These are phyloP conservation scores for Leptocoma aspasia DNA, from an alignment of 2,113 vertebrate genomes.

Conservation along the genomic window DNA sequence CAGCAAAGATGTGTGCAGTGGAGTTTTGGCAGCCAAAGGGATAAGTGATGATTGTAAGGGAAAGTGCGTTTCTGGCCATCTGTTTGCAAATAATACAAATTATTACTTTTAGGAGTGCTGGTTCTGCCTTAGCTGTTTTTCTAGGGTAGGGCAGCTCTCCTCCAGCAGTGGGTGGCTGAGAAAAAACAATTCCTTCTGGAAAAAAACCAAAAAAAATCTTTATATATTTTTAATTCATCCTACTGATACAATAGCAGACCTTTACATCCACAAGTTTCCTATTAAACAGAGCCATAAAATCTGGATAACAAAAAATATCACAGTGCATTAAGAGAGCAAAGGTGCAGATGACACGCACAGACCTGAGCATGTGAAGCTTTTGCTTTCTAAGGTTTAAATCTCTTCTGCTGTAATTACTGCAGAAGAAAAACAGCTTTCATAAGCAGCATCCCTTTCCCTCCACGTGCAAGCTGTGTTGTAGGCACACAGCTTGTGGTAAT, in stretches of 20 bases:
- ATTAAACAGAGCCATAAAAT: neutral
- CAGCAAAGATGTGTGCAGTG: conserved; percentile 1
- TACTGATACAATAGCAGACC: neutral
- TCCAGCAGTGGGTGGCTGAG: neutral
- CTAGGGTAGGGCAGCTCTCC: neutral
- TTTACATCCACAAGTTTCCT: neutral
- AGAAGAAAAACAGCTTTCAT: neutral
- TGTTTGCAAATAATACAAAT: conserved; percentile 59
- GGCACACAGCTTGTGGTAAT: too few relatives aligned
- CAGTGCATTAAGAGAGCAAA: neutral
- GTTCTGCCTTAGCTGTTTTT: neutral
- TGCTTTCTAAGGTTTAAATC: neutral
- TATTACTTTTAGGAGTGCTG: conserved; percentile 19
- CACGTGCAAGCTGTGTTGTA: too few relatives aligned
- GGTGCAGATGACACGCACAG: neutral
- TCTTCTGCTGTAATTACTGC: neutral
- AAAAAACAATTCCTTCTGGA: neutral
- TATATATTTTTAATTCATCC: neutral
- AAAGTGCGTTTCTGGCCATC: conserved; percentile 43
- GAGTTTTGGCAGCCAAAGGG: conserved; percentile 40
- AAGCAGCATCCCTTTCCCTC: neutral
- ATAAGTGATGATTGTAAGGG: conserved; percentile 37
- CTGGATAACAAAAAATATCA: neutral
- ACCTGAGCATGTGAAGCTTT: neutral
- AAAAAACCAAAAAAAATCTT: neutral